phyloP scores from a whole-genome alignment of 2,797 vertebrate species.

The Paratrypauchen microcephalus region DNA sequence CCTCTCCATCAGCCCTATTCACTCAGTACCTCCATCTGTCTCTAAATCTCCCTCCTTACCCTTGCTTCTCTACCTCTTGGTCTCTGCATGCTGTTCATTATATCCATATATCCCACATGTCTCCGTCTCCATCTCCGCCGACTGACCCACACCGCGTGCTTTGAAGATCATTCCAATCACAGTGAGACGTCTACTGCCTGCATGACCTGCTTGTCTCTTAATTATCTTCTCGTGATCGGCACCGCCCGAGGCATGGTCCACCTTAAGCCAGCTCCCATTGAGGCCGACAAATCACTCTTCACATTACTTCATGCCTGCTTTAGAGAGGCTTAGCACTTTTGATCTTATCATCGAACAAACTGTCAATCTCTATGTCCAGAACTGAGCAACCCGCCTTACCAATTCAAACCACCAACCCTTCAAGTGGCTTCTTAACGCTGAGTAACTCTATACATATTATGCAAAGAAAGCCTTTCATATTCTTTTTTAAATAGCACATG shows the following conservation, averaged over 20 bases:
- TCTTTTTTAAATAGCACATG: slow-evolving; percentile 9
- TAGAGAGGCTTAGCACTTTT: slow-evolving; percentile 49
- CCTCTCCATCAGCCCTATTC: slow-evolving; percentile 48
- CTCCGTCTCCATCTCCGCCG: slow-evolving; percentile 9
- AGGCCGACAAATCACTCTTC: slow-evolving; percentile 56
- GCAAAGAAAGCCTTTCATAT: neutral
- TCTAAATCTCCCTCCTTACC: slow-evolving; percentile 20
- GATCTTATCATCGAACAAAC: slow-evolving; percentile 48
- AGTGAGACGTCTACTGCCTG: slow-evolving; percentile 52
- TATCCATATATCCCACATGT: slow-evolving; percentile 24
- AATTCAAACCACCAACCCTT: slow-evolving; percentile 3
- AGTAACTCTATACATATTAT: neutral
- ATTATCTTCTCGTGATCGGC: slow-evolving; percentile 61
- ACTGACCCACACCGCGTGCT: slow-evolving; percentile 51
- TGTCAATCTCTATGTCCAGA: slow-evolving; percentile 19
- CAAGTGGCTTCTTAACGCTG: slow-evolving; percentile 4
- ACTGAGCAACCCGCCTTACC: neutral
- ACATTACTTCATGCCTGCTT: slow-evolving; percentile 48
- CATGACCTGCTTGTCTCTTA: slow-evolving; percentile 61
- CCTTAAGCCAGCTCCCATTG: slow-evolving; percentile 41
- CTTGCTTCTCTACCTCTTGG: slow-evolving; percentile 32
- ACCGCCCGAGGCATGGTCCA: slow-evolving; percentile 46
- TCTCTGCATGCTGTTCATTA: slow-evolving; percentile 37
- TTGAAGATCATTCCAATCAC: slow-evolving; percentile 65
- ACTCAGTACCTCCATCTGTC: slow-evolving; percentile 64